A percentile compares a stretch with the other conserved stretches of the same genome.
These are phyloP conservation scores for Matsumyia berberina DNA, from an alignment of 2,888 invertebrate species.

Conservation along the genomic window DNA sequence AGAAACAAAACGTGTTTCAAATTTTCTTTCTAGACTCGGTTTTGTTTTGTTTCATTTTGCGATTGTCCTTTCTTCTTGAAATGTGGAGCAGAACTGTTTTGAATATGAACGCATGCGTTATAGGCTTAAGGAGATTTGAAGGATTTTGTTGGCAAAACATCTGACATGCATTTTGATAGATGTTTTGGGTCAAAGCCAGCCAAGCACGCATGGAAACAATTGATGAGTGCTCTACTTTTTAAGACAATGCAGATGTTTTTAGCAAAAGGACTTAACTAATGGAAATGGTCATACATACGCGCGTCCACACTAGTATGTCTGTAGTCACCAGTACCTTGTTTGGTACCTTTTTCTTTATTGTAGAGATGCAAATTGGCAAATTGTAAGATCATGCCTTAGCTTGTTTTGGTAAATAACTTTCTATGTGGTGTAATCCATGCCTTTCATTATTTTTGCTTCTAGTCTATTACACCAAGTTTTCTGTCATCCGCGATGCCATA, in stretches of 20 bases:
- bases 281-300: too few relatives aligned
- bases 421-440: too few relatives aligned
- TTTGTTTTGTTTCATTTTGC: conserved; percentile 43
- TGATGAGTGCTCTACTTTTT: conserved; percentile 23
- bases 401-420: too few relatives aligned
- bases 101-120: conserved; percentile 32
- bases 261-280: too few relatives aligned
- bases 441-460: too few relatives aligned
- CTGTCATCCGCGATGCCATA: too few relatives aligned
- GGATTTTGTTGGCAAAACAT: conserved; percentile 72
- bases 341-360: too few relatives aligned
- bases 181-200: conserved; percentile 14
- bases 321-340: too few relatives aligned
- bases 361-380: too few relatives aligned
- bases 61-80: conserved; percentile 8
- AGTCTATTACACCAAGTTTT: too few relatives aligned
- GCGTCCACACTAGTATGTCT: too few relatives aligned
- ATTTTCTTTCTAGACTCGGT: background rate
- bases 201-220: conserved; percentile 8
- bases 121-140: conserved; percentile 58
- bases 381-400: too few relatives aligned
- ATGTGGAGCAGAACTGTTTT: conserved; percentile 33
- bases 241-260: conserved; percentile 27
- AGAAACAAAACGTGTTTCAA: background rate
- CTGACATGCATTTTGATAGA: conserved; percentile 36